Base-by-base conservation (phyloP, 2,113 vertebrate genomes). In the Hyperopisus bebe region DNA sequence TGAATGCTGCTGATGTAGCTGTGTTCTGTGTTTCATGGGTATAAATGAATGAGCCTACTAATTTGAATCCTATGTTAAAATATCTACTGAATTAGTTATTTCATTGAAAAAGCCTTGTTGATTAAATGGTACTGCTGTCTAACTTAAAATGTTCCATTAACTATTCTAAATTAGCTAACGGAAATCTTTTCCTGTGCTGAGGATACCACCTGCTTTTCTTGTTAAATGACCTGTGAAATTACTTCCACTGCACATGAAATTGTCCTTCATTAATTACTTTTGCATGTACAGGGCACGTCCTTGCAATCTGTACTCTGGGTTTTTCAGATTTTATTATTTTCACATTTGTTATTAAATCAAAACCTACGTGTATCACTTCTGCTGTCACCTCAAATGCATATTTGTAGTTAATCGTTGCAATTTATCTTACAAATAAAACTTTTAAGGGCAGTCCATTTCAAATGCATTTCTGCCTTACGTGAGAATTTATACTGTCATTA, bases 191-290 rank as follows among this genome's bases (percentile, higher is more conserved):
- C 35, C 15, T 70, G 62, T 70, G n/a, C 74, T 42, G 13, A 80
- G 31, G 27, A 31, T 31, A 70, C 74, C 35, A 80, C 74, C 74
- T 80, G 35, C 74, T 42, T 80, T 77, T 39, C 35, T 35, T 42
- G 74, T 19, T 80, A 80, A 80, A 80, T 80, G 74, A 39, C 74
- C 74, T 80, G 74, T 80, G 74, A 42, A 80, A 80, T 80, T 80
- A 80, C 74, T 35, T 77, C 13, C 27, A 77, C 5, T 80, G 74
- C 17, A 80, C 74, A 39, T 19, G 74, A 80, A 42, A 42, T 80
- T 80, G 74, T 80, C 15, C 74, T 80, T 80, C 31, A 80, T 80
- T 80, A 39, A 80, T 39, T 80, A 39, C 31, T 19, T 35, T 42
- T 80, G 74, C 17, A 80, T 80, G 74, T 80, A 27, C 27, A 13